These are phyloP conservation scores for Ophthalmolycus amberensis DNA, from an alignment of 2,113 vertebrate species.

Conservation along the genomic window DNA sequence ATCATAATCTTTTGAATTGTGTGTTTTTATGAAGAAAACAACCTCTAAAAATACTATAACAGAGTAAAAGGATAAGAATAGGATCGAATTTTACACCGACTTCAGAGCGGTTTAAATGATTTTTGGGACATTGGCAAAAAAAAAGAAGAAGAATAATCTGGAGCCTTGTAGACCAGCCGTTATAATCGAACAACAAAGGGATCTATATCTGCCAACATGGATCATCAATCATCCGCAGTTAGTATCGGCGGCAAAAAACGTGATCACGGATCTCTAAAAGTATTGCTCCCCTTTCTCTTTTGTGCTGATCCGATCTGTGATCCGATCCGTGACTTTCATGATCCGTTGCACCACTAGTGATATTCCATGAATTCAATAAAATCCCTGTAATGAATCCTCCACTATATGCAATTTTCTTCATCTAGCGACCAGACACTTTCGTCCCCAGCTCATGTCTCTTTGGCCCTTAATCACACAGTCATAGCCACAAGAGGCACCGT, in stretches of 20 bases:
- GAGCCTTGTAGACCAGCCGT: neutral
- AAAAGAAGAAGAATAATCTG: neutral
- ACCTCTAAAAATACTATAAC: no score
- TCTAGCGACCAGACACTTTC: conserved; percentile 22
- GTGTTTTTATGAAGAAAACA: no score
- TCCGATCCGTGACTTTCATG: neutral
- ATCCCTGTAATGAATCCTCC: conserved; percentile 20
- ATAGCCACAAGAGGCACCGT: conserved; percentile 39
- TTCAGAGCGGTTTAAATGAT: no score
- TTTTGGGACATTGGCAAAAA: no score
- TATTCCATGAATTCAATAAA: conserved; percentile 50
- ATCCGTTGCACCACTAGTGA: neutral
- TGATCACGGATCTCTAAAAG: neutral
- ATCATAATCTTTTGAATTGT: no score
- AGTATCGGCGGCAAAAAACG: neutral
- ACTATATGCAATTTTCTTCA: conserved; percentile 36
- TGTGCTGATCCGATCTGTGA: neutral
- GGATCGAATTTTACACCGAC: no score
- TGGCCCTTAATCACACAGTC: conserved; percentile 54
- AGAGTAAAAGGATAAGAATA: no score
- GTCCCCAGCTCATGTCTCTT: conserved; percentile 33
- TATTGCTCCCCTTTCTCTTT: neutral
- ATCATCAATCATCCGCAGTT: neutral
- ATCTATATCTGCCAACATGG: neutral
- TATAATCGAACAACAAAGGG: neutral